Base-by-base conservation (phyloP, 1,140 invertebrate genomes). In the Cotesia typhae region DNA sequence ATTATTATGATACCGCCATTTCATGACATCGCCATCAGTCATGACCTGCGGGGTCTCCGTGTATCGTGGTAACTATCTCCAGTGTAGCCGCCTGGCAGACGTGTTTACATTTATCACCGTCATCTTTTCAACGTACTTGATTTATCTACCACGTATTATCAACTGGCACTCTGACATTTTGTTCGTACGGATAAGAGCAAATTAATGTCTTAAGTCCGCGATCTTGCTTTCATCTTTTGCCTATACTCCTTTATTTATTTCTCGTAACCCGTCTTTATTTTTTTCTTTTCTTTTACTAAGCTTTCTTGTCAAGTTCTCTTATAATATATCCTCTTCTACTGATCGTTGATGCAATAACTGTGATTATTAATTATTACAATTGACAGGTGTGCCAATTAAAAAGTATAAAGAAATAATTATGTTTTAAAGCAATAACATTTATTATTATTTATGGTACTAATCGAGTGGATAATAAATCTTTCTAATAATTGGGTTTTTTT, bases 101-200 rank as follows among this genome's bases (percentile, higher is more conserved):
- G 82, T 83, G 83, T 84, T 85, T 84, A 84, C 84, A 87, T 86
- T 85, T 85, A 87, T 86, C 84, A 85, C 82, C 82, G 84, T 86
- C 84, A 87, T 85, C 85, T 85, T 87, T 87, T 87, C 84, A 85
- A 78, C 84, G 83, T 76, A 79, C 82, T 83, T 85, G 85, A 87
- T 86, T 87, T 86, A 87, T 87, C 83, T 84, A 76, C 76, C 71
- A 78, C 75, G 80, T 78, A 86, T 86, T 85, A 85, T 85, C 83
- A 84, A 81, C 79, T 85, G 84, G 80, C 84, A 86, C 82, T 85
- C 85, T 85, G 84, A 87, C 84, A 85, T 86, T 85, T 85, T 81
- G 83, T 85, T 84, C 83, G 79, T 83, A 83, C 80, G 83, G 83
- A 86, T 85, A 85, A 86, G 80, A 81, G 81, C 75, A 73, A 66